phyloP scores from a whole-genome alignment of 2,113 vertebrate species.

The Odobenus rosmarus region DNA sequence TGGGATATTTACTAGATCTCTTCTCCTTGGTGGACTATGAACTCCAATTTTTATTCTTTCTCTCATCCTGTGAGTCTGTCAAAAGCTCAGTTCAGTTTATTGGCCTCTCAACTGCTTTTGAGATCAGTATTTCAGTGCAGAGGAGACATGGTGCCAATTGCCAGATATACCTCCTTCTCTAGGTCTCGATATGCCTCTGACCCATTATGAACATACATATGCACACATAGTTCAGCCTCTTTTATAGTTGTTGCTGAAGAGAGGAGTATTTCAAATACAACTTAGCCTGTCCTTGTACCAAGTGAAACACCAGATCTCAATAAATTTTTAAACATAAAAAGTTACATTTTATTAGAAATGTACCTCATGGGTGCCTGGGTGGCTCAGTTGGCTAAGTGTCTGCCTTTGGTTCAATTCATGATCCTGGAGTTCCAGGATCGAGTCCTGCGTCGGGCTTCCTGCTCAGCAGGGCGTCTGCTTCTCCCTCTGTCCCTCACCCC shows the following conservation, averaged over 20 bases:
- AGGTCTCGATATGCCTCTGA: neutral
- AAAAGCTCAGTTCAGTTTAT: neutral
- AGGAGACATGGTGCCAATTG: neutral
- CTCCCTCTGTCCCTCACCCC: too few relatives aligned
- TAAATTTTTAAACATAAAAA: neutral
- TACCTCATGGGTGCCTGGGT: neutral
- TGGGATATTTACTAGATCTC: neutral
- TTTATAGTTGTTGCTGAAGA: neutral
- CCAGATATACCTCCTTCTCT: neutral
- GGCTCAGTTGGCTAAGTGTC: too few relatives aligned
- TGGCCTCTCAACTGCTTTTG: neutral
- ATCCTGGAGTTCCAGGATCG: too few relatives aligned
- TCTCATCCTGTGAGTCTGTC: neutral
- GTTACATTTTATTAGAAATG: neutral
- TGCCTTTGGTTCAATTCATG: too few relatives aligned
- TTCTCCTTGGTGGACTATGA: neutral
- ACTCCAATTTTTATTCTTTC: neutral
- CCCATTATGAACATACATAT: neutral
- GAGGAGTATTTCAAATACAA: neutral
- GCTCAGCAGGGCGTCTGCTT: too few relatives aligned
- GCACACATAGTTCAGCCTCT: too few relatives aligned
- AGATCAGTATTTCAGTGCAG: neutral
- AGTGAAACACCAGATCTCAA: neutral
- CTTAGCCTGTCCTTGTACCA: neutral
- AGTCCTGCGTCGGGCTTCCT: too few relatives aligned